Conservation (phyloP, 1,140 invertebrate genomes). For the Scaptomyza graminum region DNA sequence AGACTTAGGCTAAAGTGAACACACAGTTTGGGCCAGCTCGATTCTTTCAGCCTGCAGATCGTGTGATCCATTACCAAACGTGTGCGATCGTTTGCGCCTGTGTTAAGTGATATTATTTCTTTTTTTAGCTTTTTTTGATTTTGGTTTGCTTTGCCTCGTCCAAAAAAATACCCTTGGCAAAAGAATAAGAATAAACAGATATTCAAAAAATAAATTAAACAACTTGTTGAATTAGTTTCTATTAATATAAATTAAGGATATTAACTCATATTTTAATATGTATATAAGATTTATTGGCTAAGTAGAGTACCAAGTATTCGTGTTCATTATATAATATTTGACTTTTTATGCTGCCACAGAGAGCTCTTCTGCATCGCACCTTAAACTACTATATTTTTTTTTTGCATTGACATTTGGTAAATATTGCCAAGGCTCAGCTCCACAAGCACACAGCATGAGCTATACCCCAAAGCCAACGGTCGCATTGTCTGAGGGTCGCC, state of each 20-base stretch:
- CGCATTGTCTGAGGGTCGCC: slow-evolving; percentile 42
- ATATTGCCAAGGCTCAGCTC: slow-evolving; percentile 63
- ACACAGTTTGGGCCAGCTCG: slow-evolving; percentile 33
- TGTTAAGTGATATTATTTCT: slow-evolving; percentile 73
- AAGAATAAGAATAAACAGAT: too few relatives aligned
- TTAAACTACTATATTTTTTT: slow-evolving; percentile 39
- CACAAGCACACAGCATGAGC: slow-evolving; percentile 35
- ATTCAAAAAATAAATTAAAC: too few relatives aligned
- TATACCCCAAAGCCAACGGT: neutral
- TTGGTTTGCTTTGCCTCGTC: too few relatives aligned
- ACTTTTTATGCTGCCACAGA: slow-evolving; percentile 45
- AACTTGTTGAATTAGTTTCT: too few relatives aligned
- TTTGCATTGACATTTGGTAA: slow-evolving; percentile 82
- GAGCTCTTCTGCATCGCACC: slow-evolving; percentile 59
- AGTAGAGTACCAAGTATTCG: slow-evolving; percentile 48
- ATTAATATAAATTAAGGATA: too few relatives aligned
- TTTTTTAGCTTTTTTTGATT: slow-evolving; percentile 10
- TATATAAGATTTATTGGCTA: too few relatives aligned
- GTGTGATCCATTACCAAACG: slow-evolving; percentile 82
- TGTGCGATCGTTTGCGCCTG: slow-evolving; percentile 80
- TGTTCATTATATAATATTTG: neutral
- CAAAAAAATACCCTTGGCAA: neutral
- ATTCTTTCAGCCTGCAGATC: slow-evolving; percentile 65
- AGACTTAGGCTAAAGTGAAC: slow-evolving; percentile 1
- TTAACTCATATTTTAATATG: too few relatives aligned